Conservation (phyloP, 2,797 vertebrate genomes). For the Tachyglossus aculeatus region DNA sequence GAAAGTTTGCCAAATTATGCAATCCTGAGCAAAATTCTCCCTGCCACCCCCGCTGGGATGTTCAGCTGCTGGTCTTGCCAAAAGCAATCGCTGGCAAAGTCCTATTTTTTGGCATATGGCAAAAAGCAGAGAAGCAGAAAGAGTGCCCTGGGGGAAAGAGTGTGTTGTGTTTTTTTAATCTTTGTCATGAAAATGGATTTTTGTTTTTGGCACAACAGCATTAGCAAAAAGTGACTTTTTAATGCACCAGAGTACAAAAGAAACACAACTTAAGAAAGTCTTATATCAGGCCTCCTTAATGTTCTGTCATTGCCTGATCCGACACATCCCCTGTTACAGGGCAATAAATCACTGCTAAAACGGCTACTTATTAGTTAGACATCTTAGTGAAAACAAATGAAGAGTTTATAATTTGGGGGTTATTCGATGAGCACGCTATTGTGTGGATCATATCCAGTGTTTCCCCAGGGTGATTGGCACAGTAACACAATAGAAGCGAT, state of each 20-base stretch:
- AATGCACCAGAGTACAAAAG: not conserved
- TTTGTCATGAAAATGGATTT: constrained; percentile 13
- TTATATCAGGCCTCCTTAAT: not conserved
- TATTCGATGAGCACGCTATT: too few species aligned
- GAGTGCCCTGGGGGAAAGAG: not conserved
- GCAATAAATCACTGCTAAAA: not conserved
- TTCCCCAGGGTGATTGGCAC: too few species aligned
- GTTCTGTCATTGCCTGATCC: too few species aligned
- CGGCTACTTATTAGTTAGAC: not conserved
- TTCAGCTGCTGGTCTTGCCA: constrained; percentile 17
- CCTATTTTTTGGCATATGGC: not conserved
- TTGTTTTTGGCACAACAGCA: constrained; percentile 1
- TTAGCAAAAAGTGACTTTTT: not conserved
- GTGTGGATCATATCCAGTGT: too few species aligned
- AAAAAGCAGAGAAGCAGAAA: constrained; percentile 21
- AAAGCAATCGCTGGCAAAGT: constrained; percentile 26
- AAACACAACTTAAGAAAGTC: constrained; percentile 5
- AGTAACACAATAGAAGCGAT: too few species aligned
- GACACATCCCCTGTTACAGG: not conserved
- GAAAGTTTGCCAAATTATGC: constrained; percentile 6
- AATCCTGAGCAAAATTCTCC: constrained; percentile 16
- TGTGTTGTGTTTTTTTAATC: constrained; percentile 5
- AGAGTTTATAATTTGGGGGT: too few species aligned
- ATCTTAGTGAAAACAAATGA: not conserved
- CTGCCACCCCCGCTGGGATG: not conserved